Conservation (phyloP, 1,140 invertebrate genomes). For the Propsilocerus akamusi region DNA sequence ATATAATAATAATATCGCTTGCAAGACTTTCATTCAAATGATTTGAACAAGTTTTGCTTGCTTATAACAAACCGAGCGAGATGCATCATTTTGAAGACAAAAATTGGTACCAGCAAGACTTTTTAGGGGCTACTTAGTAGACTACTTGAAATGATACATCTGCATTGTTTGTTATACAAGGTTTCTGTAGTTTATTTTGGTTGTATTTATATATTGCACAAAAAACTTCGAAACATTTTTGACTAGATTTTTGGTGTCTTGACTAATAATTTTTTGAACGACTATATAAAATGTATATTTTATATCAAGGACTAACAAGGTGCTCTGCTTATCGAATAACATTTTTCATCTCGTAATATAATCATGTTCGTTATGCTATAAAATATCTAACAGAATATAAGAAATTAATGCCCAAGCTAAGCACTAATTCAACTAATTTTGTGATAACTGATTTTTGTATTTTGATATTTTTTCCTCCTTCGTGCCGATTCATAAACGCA, state of each 20-base stretch:
- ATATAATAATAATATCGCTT: not conserved
- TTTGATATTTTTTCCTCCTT: slow-evolving; percentile 27
- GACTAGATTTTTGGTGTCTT: not conserved
- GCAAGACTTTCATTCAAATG: not conserved
- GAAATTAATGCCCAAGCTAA: not conserved
- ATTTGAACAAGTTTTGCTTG: not conserved
- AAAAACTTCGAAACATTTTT: slow-evolving; percentile 1
- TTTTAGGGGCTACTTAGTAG: no score
- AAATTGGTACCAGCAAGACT: not conserved
- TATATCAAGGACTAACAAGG: not conserved
- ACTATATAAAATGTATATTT: not conserved
- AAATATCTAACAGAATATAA: slow-evolving; percentile 4
- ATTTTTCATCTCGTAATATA: not conserved
- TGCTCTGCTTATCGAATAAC: slow-evolving; percentile 1
- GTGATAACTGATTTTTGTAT: slow-evolving; percentile 15
- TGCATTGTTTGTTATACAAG: not conserved
- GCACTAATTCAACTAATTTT: slow-evolving; percentile 1
- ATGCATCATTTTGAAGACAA: not conserved
- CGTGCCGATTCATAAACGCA: slow-evolving; percentile 25
- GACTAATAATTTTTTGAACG: not conserved
- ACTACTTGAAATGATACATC: not conserved
- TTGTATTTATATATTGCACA: not conserved
- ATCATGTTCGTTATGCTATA: not conserved
- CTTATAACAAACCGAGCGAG: not conserved
- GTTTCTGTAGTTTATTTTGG: not conserved